Conservation (phyloP, 2,797 vertebrate species). For the Rhodeus uyekii region DNA sequence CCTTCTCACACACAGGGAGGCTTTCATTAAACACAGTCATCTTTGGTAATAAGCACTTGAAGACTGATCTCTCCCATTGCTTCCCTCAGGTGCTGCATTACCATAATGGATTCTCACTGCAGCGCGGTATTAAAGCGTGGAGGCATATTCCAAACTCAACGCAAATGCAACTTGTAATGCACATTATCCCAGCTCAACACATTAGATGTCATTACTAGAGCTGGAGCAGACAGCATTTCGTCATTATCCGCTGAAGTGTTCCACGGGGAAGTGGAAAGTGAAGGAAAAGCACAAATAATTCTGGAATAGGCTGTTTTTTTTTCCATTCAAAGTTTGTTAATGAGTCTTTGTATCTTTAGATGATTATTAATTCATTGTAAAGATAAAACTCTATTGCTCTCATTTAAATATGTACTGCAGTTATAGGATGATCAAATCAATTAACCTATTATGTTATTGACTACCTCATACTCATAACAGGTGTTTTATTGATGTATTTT, state of each 20-base stretch:
- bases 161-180: slow-evolving; percentile 76
- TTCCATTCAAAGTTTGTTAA: slow-evolving; percentile 18
- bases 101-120: slow-evolving; percentile 80
- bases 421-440: slow-evolving; percentile 4
- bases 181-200: slow-evolving; percentile 75
- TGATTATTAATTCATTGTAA: slow-evolving; percentile 29
- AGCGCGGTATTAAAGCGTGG: slow-evolving; percentile 73
- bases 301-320: not conserved
- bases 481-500: not conserved
- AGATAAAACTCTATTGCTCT: slow-evolving; percentile 17
- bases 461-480: not conserved
- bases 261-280: slow-evolving; percentile 55
- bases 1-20: slow-evolving; percentile 57
- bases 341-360: slow-evolving; percentile 30
- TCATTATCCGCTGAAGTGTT: slow-evolving; percentile 78
- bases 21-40: slow-evolving; percentile 63
- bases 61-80: slow-evolving; percentile 67
- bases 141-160: slow-evolving; percentile 62
- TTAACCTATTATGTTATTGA: slow-evolving; percentile 21
- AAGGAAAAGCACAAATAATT: slow-evolving; percentile 50
- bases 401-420: slow-evolving; percentile 4
- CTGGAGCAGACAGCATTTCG: slow-evolving; percentile 59
- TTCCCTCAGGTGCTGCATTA: slow-evolving; percentile 81
- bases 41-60: slow-evolving; percentile 62
- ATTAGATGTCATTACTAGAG: slow-evolving; percentile 77